Conservation (phyloP, 2,113 vertebrate species). For the Butastur rufipennis region DNA sequence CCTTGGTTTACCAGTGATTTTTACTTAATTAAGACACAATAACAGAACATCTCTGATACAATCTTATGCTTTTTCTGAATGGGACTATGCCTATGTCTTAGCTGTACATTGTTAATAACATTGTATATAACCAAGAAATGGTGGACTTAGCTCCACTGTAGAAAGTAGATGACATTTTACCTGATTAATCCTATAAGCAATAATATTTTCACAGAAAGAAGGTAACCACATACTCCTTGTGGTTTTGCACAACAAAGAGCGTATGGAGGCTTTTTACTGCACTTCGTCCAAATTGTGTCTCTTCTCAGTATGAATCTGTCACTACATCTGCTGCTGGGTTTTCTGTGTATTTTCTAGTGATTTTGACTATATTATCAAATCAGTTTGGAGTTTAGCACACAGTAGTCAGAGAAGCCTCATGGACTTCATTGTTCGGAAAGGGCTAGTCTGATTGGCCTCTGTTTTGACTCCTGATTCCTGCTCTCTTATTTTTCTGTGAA, state of each 20-base stretch:
- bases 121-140: not conserved
- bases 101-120: not conserved
- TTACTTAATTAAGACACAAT: not conserved
- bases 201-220: not conserved
- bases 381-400: not conserved
- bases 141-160: not conserved
- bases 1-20: not conserved
- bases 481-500: not conserved
- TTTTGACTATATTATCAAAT: not conserved
- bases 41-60: not conserved
- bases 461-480: not conserved
- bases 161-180: not conserved
- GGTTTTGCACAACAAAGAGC: not conserved
- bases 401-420: not conserved
- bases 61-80: not conserved
- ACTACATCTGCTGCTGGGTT: not conserved
- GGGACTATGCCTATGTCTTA: not conserved
- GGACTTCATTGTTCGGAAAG: not conserved
- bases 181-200: not conserved
- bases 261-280: not conserved
- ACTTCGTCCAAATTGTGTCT: not conserved
- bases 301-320: not conserved
- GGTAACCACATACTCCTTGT: not conserved
- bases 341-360: not conserved
- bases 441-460: not conserved